Evolutionary conservation across 2,888 invertebrate genomes (phyloP), one percentile per base, ranked within the genome.

Genomic region (Pheosia tremula): DNA sequence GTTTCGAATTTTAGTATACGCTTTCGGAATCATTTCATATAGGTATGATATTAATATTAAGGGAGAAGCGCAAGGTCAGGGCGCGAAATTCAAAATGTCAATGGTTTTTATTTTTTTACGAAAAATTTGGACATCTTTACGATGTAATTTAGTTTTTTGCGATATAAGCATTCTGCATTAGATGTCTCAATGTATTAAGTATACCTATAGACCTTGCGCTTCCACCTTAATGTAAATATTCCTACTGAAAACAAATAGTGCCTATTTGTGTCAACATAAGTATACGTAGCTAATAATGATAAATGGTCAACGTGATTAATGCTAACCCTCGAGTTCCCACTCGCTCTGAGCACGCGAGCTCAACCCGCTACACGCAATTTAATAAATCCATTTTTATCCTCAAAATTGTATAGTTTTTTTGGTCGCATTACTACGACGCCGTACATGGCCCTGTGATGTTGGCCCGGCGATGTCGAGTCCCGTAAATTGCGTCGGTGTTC

Each of bases 401-500:
- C 60, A 71, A 75, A 69, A 74, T 57, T 56, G 41, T 56, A 43
- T 43, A 54, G 58, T 39, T 58, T 72, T 74, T 78, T 69, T 67
- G 66, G 67, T 72, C 59, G 66, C 70, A 69, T 63, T 69, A 64
- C 64, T 66, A 59, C 70, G 61, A 67, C 68, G 70, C 77, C 68
- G 64, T 70, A 72, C 70, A 74, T 61, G 77, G 67, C 62, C 64
- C 63, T 77, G 67, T 78, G 71, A 82, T 77, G 80, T 81, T 78
- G 79, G 80, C 80, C 83, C 75, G 77, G 74, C 77, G 24, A 24
- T 24, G 77, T 79, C 74, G 62, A 74, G 71, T 73, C 75, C 77
- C 79, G 80, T 83, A 83, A 84, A 83, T 82, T 80, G 83, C 79
- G 67, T 68, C 76, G 74, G 75, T 80, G 79, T 75, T 80, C 80